These are phyloP conservation scores for Psophia crepitans DNA, from an alignment of 2,113 vertebrate genomes.

Conservation along the genomic window DNA sequence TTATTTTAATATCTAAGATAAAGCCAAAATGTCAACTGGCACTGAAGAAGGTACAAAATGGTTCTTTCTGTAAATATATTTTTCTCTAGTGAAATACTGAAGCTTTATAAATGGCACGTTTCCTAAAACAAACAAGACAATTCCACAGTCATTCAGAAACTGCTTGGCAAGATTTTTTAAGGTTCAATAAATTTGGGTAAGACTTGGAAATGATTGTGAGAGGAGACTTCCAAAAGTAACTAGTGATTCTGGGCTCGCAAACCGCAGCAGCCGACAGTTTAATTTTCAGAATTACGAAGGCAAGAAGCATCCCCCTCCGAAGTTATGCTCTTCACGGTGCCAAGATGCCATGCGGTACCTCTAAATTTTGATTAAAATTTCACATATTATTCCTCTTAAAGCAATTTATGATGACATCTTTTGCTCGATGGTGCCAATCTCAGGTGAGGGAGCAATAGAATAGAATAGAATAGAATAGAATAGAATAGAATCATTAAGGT, in stretches of 20 bases:
- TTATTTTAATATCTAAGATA: constrained; percentile 23
- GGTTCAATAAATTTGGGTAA: not conserved
- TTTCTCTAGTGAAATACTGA: not conserved
- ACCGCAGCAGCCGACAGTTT: not conserved
- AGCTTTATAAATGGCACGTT: not conserved
- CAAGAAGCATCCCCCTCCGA: not conserved
- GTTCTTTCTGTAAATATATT: not conserved
- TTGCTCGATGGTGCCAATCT: not conserved
- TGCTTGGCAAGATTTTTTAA: not conserved
- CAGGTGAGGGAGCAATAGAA: not conserved
- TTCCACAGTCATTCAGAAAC: not conserved
- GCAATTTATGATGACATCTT: not conserved
- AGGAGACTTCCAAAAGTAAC: not conserved
- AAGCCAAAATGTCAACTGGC: constrained; percentile 22
- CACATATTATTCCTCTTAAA: not conserved
- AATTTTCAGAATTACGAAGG: not conserved
- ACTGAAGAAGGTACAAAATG: not conserved
- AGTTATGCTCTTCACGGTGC: not conserved
- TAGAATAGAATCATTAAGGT: too few species aligned
- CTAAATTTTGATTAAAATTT: not conserved
- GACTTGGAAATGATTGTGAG: not conserved
- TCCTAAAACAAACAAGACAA: not conserved
- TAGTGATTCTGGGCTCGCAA: not conserved
- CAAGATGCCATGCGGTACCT: not conserved
- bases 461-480: too few species aligned